Evolutionary conservation across 2,797 vertebrate genomes (phyloP), one percentile per base, ranked within the genome.

Genomic region (Sebastes glaucus): DNA sequence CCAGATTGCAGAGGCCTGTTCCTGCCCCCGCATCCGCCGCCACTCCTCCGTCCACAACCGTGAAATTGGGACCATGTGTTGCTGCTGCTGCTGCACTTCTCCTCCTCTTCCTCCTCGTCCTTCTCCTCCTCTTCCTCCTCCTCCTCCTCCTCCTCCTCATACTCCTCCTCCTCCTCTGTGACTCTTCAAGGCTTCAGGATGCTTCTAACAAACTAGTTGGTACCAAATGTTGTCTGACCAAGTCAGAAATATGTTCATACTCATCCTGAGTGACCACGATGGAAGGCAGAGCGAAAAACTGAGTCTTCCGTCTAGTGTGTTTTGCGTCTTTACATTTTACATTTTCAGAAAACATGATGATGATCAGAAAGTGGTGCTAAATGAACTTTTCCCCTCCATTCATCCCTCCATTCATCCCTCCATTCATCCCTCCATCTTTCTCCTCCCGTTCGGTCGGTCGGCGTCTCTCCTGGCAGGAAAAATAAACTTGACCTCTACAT

Each of bases 61-160:
- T 94, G 87, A 96, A 95, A 96, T 95, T 95, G 89, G 93, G 93
- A 95, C 93, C 95, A 95, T 95, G 93, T 95, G 95, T 94, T 86
- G 74, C 55, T 78, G 65, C 75, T 69, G 80, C 60, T 69, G 80
- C 60, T 73, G 72, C 69, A 7, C 65, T 77, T 28, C 74, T 80
- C 73, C 59, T 71, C 65, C 23, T 71, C 55, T n/a, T 70, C 28
- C 30, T 74, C 28, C 27, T 74, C 79, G 16, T 68, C 11, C 38
- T 53, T 65, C 2, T 38, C 11, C 0, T 38, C 63, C 28, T 70
- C 65, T 20, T 83, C 71, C n/a, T 68, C 59, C 18, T 59, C 27
- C 1, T 62, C 60, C 3, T 67, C 14, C 38, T 53, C 77, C 1
- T 13, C 35, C 2, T 63, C 7, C 7, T 69, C 5, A 55, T 74